Percentiles rank a stretch among this genome's conserved stretches.
Evolutionary conservation across 1,140 invertebrate genomes (phyloP).

Genomic region (Ephestia elutella): DNA sequence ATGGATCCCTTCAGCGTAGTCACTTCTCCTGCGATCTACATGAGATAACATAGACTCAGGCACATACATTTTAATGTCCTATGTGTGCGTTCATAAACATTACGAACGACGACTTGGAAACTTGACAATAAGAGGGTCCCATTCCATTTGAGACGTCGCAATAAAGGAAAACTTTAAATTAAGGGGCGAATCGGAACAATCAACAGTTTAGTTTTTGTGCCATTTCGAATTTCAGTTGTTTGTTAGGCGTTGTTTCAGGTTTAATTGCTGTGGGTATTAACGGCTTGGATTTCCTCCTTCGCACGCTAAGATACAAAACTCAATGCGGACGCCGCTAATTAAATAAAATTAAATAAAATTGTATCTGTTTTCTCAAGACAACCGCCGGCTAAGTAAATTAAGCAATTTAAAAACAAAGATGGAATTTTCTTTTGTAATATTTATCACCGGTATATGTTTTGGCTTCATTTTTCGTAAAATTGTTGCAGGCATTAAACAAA

Average conservation of each 20-base stretch:
- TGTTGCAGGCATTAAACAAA: too few relatives aligned
- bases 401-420: too few relatives aligned
- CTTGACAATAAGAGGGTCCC: constrained; percentile 7
- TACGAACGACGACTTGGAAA: not conserved
- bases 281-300: not conserved
- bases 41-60: not conserved
- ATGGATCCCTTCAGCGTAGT: not conserved
- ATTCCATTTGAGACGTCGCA: constrained; percentile 14
- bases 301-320: not conserved
- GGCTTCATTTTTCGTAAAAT: too few relatives aligned
- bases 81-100: not conserved
- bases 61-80: constrained; percentile 3
- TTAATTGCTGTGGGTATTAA: not conserved
- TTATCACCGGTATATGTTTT: too few relatives aligned
- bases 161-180: constrained; percentile 20
- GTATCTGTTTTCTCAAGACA: too few relatives aligned
- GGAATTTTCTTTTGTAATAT: too few relatives aligned
- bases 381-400: too few relatives aligned
- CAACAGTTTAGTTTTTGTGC: not conserved
- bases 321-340: not conserved
- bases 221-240: not conserved
- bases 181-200: constrained; percentile 13
- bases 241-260: not conserved
- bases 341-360: too few relatives aligned
- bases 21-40: not conserved